phyloP scores from a whole-genome alignment of 2,888 invertebrate genomes.

The Ecdyonurus torrentis region DNA sequence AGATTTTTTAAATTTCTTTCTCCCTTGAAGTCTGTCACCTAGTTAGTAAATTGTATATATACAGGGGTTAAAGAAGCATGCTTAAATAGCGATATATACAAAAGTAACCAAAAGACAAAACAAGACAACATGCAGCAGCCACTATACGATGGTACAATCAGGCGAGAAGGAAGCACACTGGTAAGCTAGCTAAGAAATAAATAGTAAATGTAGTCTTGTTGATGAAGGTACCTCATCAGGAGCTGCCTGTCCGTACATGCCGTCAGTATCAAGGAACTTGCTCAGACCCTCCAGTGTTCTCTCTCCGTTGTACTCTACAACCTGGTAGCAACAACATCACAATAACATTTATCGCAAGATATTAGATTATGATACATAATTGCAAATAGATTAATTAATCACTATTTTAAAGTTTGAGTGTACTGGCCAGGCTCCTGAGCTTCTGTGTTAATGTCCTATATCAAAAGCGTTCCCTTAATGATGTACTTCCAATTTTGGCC shows the following conservation, averaged over 20 bases:
- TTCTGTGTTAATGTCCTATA: no score
- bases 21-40: constrained; percentile 28
- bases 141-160: no score
- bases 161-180: no score
- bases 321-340: constrained; percentile 26
- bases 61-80: constrained; percentile 5
- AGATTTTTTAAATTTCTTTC: constrained; percentile 27
- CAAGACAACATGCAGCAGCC: neutral
- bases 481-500: no score
- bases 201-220: no score
- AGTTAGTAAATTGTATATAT: constrained; percentile 8
- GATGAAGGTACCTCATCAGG: constrained; percentile 31
- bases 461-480: no score
- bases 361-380: no score
- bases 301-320: constrained; percentile 87
- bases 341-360: no score
- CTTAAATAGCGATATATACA: constrained; percentile 4
- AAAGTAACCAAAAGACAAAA: neutral
- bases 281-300: constrained; percentile 83
- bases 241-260: constrained; percentile 54
- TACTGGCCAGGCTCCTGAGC: no score
- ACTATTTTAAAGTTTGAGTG: no score
- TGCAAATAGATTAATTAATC: no score
- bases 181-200: no score
- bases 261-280: constrained; percentile 87